Base-by-base conservation (phyloP, 2,113 vertebrate species). In the Psettodes erumei region DNA sequence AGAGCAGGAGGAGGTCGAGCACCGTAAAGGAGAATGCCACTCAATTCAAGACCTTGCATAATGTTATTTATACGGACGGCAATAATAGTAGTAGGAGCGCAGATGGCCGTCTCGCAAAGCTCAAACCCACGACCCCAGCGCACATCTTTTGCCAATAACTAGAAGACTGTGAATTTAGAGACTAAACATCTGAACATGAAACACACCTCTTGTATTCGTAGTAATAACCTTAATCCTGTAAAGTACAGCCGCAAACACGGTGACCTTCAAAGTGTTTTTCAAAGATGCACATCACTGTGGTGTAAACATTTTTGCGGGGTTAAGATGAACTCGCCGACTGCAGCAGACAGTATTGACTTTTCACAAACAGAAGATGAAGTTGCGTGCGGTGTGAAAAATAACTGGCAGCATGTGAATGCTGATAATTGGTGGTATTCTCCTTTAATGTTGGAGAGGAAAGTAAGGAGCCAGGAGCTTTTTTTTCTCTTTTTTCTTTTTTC, bases 11-110 rank as follows among this genome's bases (percentile, higher is more conserved):
- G n/a, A n/a, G n/a, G 71, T 76, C 42, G 23, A 56, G 56, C 45
- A 74, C 66, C 71, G 21, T 71, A 69, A 77, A 90, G 85, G 88
- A 87, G 91, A 91, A 88, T 89, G 79, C 90, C 89, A 89, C 88
- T 85, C 68, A 84, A 61, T 84, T 48, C 45, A 50, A 75, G 45
- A 76, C 21, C 64, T 45, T 23, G n/a, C 75, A 72, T 82, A 75
- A 58, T 77, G 70, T 72, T 84, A 82, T 81, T 88, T 71, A 77
- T 37, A 56, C 27, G 16, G 23, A 67, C 60, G 37, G 66, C 47
- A 80, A 38, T 60, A 40, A 59, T 70, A n/a, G 35, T 64, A 37
- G 79, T 53, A 74, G 63, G 56, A 61, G 48, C 56, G 43, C 53
- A 51, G 62, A 62, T 50, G 59, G 58, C 71, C 68, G 11, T 38